Base-by-base conservation (phyloP, 2,113 vertebrate genomes). In the Rattus rattus region DNA sequence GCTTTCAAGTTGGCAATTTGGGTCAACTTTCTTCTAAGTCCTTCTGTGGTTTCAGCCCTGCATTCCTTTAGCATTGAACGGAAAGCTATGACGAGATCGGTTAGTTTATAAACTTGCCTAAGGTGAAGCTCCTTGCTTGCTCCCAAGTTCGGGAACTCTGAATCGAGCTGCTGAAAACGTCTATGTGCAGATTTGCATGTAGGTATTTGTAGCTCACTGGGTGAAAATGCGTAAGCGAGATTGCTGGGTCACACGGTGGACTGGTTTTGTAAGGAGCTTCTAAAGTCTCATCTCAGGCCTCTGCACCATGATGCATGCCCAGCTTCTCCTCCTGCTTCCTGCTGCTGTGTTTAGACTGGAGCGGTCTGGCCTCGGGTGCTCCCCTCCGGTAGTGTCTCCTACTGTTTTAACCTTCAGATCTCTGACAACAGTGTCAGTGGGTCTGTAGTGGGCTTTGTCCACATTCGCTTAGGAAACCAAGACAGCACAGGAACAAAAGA, bases 381-480 rank as follows among this genome's bases (percentile, higher is more conserved):
- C 39, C 39, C 5, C 0, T 3, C 2, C 30, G 69, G n/a, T 22
- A 28, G 59, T 4, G 1, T 83, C 39, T 65, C 11, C 7, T n/a
- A 14, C n/a, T 54, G n/a, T 61, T 69, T 26, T 12, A 61, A 16
- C 83, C 59, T 52, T 39, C 49, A 26, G 47, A 16, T 75, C 88
- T 26, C n/a, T 12, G 47, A 73, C 12, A 59, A 65, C 67, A 73
- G 19, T 0, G 10, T 22, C 1, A 36, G 13, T 33, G 28, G 36
- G 24, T 56, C 65, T 81, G 47, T 72, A 10, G 1, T 13, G 39
- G 33, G 52, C 70, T 43, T 19, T 30, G 33, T 56, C 20, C 85
- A 52, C 65, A 47, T 26, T 11, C 12, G 33, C 43, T 63, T 24
- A 24, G 70, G 63, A 43, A 56, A 22, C 33, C 77, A 88, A 43